Evolutionary conservation across 2,113 vertebrate species (phyloP), one percentile per base, ranked within the genome.

Genomic region (Scolopax mira): DNA sequence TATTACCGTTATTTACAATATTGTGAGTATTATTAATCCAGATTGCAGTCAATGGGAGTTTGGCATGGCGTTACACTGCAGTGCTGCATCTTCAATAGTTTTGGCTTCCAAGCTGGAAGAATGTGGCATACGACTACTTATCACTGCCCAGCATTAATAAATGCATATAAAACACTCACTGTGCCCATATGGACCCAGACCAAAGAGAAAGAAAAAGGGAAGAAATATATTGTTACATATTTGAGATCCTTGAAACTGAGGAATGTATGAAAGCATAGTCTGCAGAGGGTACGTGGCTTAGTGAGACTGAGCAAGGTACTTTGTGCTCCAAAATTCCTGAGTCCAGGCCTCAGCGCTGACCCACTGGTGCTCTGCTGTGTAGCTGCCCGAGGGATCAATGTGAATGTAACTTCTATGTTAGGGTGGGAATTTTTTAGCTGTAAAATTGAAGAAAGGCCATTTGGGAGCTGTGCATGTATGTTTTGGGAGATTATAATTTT

Each of bases 1-100:
- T 92, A 79, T 96, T 78, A 21, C 35, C 22, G 1, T 35, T 79
- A 95, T 86, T 93, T 93, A 79, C 64, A 79, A 61, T 83, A 65
- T 41, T 67, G 67, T 73, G 77, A 72, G 57, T 54, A 64, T 91
- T 91, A 79, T 84, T 66, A 95, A 81, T 90, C 42, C 85, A 83
- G 55, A 18, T 82, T 74, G 75, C 83, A 91, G 55, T n/a, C 91
- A 88, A 51, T 62, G 90, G 92, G 54, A 74, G 35, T n/a, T 61
- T 88, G 95, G 72, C 88, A 11, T 13, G 51, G 51, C 28, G 79
- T 88, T 70, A 7, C 80, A 9, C 74, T 57, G 77, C 90, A 46
- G 31, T 22, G 37, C 60, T 69, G 60, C 60, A 49, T 80, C 75
- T 25, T 9, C 19, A 90, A 52, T 2, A 77, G 23, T 48, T 88